Percentiles rank a stretch among this genome's conserved stretches.
These are phyloP conservation scores for Phrixothrix hirtus DNA, from an alignment of 2,888 invertebrate genomes.

Conservation along the genomic window DNA sequence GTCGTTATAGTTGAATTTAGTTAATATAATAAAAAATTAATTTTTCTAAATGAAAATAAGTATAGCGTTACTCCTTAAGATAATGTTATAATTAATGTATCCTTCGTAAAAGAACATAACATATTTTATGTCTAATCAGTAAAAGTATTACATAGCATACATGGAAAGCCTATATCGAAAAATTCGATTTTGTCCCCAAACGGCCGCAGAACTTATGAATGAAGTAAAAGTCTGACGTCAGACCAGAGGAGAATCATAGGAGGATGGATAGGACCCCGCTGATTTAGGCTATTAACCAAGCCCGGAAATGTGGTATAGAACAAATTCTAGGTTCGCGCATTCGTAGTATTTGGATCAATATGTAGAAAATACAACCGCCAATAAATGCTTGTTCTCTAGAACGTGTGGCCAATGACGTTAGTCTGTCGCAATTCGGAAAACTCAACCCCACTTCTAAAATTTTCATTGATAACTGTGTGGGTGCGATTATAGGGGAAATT, in stretches of 20 bases:
- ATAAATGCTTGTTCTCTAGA: conserved; percentile 45
- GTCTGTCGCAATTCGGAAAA: conserved; percentile 47
- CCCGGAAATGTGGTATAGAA: conserved; percentile 39
- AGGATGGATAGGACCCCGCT: conserved; percentile 38
- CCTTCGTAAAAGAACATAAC: too few species aligned
- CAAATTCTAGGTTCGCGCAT: conserved; percentile 39
- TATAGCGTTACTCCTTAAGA: too few species aligned
- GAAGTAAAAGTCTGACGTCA: conserved; percentile 38
- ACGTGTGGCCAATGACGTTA: conserved; percentile 46
- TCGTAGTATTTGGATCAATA: conserved; percentile 50
- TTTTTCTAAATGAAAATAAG: too few species aligned
- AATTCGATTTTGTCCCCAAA: conserved; percentile 24
- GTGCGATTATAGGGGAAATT: conserved; percentile 56
- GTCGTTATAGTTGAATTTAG: too few species aligned
- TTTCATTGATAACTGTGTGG: conserved; percentile 73
- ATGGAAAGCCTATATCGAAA: conserved; percentile 12
- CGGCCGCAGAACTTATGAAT: conserved; percentile 45
- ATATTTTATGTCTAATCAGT: too few species aligned
- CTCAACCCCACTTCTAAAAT: conserved; percentile 49
- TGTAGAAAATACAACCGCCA: conserved; percentile 42
- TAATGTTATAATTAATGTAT: too few species aligned
- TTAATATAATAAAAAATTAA: too few species aligned
- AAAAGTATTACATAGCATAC: too few species aligned
- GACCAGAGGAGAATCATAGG: conserved; percentile 24
- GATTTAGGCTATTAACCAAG: conserved; percentile 39